Conservation (phyloP, 2,888 invertebrate species). For the Thereva nobilitata region DNA sequence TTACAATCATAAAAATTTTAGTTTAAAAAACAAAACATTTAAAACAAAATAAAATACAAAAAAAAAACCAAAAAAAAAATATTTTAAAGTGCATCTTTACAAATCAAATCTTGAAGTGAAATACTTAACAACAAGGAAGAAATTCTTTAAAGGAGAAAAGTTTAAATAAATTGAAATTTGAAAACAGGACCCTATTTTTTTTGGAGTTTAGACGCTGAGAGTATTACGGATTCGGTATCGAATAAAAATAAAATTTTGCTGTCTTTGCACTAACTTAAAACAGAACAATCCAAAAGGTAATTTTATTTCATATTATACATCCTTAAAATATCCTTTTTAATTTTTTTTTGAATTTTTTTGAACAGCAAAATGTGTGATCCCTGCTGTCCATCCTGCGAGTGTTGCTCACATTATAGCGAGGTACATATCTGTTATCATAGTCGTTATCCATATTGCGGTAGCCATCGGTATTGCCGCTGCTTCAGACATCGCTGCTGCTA, state of each 20-base stretch:
- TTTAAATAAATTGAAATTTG: no score
- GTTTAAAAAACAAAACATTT: not conserved
- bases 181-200: no score
- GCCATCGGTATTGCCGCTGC: conserved; percentile 10
- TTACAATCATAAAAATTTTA: conserved; percentile 1
- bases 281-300: no score
- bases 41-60: not conserved
- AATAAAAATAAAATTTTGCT: no score
- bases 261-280: no score
- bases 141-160: no score
- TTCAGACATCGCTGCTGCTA: conserved; percentile 20
- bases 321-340: not conserved
- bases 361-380: conserved; percentile 29
- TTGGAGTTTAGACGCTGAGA: no score
- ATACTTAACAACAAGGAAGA: no score
- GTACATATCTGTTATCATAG: conserved; percentile 28
- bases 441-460: conserved; percentile 10
- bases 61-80: conserved; percentile 1
- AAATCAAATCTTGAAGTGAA: no score
- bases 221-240: no score
- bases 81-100: not conserved
- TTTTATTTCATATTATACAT: no score
- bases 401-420: not conserved
- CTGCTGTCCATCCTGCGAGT: conserved; percentile 19
- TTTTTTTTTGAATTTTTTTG: not conserved